These are phyloP conservation scores for Dipodomys spectabilis DNA, from an alignment of 2,113 vertebrate genomes.

Conservation along the genomic window DNA sequence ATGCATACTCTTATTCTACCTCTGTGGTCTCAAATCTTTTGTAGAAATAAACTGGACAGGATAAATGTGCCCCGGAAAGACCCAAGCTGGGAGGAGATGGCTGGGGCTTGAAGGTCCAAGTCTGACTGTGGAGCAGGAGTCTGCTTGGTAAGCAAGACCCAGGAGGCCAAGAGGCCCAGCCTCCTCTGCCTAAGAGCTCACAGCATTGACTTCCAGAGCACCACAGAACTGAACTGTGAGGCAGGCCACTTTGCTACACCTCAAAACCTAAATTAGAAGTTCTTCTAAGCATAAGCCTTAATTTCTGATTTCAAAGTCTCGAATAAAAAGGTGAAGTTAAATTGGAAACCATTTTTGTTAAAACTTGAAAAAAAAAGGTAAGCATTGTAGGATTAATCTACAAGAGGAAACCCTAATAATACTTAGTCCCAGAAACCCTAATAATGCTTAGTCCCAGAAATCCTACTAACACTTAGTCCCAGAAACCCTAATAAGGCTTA, in stretches of 20 bases:
- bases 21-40: background rate
- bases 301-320: background rate
- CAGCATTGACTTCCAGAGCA: too few species aligned
- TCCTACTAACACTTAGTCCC: background rate
- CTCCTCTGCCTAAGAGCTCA: too few species aligned
- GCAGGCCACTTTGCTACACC: background rate
- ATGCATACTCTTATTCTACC: background rate
- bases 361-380: background rate
- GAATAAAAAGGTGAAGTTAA: constrained; percentile 8
- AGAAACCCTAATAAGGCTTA: background rate
- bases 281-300: background rate
- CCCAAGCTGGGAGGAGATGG: background rate
- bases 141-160: background rate
- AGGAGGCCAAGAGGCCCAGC: background rate
- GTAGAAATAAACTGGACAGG: background rate
- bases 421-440: background rate
- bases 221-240: too few species aligned
- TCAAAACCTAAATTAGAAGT: background rate
- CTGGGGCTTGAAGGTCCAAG: background rate
- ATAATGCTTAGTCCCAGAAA: background rate
- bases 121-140: background rate
- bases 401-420: background rate
- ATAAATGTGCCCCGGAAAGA: background rate
- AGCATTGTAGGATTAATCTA: constrained; percentile 4
- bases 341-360: background rate